Evolutionary conservation across 2,888 invertebrate genomes (phyloP), one percentile per base, ranked within the genome.

Genomic region (Piscicola geometra): DNA sequence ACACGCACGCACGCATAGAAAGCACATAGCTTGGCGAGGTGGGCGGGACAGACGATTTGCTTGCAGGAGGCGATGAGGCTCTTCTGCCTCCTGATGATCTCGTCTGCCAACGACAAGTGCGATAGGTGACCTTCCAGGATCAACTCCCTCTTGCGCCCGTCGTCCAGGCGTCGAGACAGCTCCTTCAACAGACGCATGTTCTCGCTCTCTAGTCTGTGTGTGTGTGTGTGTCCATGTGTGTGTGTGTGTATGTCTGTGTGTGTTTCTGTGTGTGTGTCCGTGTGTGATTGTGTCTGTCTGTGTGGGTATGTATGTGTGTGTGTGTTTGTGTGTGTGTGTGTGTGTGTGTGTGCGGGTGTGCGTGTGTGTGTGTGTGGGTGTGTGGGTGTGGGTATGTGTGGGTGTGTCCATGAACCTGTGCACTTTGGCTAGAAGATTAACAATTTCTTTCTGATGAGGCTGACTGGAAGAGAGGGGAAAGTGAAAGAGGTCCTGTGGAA

Each of bases 341-440:
- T 41, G 41, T 41, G 41, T 41, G 41, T 41, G 41, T 41, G 41
- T 41, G 41, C 15, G 41, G 5, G 41, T 41, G 41, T 41, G 41
- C 15, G 41, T 41, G 41, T 41, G 41, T 41, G 41, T 41, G 41
- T 41, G 41, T 41, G 41, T 41, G 41, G 5, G 41, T 41, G 41
- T 41, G 41, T 41, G 41, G 5, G 41, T 41, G 41, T 41, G 41
- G 5, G 15, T 41, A 15, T 41, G 41, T 15, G 41, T 41, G 15
- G 5, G 41, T 41, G 41, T 41, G 41, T 41, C 5, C 15, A 9
- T 41, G 41, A 95, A 88, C 86, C 94, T 93, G 84, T 96, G 95
- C 56, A 96, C 94, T 80, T 93, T 90, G 82, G 94, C 92, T 84
- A 97, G 90, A 71, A 97, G 87, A 32, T 92, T 90, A 77, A 93